These are phyloP conservation scores for Notodonta dromedarius DNA, from an alignment of 2,888 invertebrate species.

Conservation along the genomic window DNA sequence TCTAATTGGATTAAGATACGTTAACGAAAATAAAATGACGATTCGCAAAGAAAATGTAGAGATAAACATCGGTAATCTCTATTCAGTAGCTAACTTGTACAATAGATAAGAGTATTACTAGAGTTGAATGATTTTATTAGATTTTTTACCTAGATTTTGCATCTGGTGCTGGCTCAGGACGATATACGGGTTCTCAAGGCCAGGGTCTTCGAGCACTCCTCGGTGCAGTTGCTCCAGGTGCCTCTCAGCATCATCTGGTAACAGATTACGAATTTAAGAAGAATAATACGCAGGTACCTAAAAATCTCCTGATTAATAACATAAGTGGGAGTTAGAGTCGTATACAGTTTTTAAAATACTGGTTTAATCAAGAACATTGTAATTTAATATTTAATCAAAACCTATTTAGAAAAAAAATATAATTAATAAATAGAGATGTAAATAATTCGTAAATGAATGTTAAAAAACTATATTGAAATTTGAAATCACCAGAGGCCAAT, in stretches of 20 bases:
- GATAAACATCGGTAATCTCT: not conserved
- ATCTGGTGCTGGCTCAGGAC: constrained; percentile 79
- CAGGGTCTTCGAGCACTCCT: constrained; percentile 68
- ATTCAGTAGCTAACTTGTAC: not conserved
- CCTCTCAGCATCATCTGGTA: constrained; percentile 64
- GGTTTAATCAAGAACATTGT: too few relatives aligned
- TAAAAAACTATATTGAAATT: too few relatives aligned
- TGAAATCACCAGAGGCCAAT: too few relatives aligned
- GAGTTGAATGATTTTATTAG: too few relatives aligned
- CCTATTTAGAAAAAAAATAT: too few relatives aligned
- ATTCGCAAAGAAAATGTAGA: constrained; percentile 3
- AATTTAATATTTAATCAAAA: too few relatives aligned
- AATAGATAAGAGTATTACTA: not conserved
- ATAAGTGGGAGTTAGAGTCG: too few relatives aligned
- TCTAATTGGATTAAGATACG: constrained; percentile 7
- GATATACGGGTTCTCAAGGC: constrained; percentile 67
- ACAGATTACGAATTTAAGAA: not conserved
- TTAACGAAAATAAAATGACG: constrained; percentile 2
- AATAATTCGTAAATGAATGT: too few relatives aligned
- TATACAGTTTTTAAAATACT: too few relatives aligned
- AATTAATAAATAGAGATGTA: too few relatives aligned
- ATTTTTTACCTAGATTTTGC: constrained; percentile 71
- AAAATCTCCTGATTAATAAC: too few relatives aligned
- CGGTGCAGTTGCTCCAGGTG: constrained; percentile 73
- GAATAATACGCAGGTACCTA: not conserved